Conservation (phyloP, 2,888 invertebrate genomes). For the Ceriagrion tenellum region DNA sequence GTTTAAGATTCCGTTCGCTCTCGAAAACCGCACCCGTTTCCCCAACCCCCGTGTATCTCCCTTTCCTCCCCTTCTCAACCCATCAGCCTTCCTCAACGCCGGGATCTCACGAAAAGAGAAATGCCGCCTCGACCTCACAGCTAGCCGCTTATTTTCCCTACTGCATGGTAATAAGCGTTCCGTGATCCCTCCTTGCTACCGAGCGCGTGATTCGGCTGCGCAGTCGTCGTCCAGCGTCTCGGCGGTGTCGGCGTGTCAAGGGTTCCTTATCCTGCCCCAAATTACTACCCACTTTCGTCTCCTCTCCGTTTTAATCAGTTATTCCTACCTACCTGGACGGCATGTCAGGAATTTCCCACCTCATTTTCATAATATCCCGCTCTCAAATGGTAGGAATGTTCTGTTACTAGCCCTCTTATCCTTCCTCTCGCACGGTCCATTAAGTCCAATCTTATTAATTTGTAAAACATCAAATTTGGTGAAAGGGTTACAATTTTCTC, state of each 20-base stretch:
- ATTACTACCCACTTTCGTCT: not conserved
- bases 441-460: too few relatives aligned
- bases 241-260: not conserved
- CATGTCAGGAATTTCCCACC: not conserved
- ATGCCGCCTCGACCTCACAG: slow-evolving; percentile 49
- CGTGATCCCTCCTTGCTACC: slow-evolving; percentile 28
- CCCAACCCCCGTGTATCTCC: too few relatives aligned
- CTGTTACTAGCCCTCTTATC: not conserved
- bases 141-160: slow-evolving; percentile 14
- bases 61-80: not conserved
- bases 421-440: too few relatives aligned
- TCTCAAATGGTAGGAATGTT: not conserved
- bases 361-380: not conserved
- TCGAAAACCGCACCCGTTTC: not conserved
- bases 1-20: slow-evolving; percentile 3
- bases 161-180: slow-evolving; percentile 48
- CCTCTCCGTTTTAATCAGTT: not conserved
- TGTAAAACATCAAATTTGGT: too few relatives aligned
- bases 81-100: not conserved
- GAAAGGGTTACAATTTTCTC: too few relatives aligned
- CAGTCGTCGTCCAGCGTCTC: not conserved
- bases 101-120: not conserved
- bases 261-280: not conserved
- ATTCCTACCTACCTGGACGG: not conserved
- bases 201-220: not conserved